A percentile compares a stretch with the other conserved stretches of the same genome.
Conservation (phyloP, 2,113 vertebrate species). For the Phrynocephalus versicolor region DNA sequence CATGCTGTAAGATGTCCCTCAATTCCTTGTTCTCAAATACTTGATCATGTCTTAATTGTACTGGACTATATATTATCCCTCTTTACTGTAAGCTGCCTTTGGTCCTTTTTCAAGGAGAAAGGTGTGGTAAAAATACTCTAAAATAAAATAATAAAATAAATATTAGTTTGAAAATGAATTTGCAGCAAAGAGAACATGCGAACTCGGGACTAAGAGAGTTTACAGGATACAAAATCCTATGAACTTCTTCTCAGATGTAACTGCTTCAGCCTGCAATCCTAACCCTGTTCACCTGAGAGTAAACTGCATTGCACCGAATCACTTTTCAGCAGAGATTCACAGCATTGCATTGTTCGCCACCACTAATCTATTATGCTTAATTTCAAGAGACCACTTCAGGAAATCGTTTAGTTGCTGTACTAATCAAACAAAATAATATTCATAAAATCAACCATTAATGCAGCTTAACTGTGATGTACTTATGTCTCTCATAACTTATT, state of each 20-base stretch:
- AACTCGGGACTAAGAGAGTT: not conserved
- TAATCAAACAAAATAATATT: constrained; percentile 68
- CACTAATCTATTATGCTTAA: not conserved
- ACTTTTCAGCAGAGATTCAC: not conserved
- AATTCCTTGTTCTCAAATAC: too few species aligned
- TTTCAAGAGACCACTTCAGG: not conserved
- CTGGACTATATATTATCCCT: too few species aligned
- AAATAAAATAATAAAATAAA: too few species aligned
- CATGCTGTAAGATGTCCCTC: too few species aligned
- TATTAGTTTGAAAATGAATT: too few species aligned
- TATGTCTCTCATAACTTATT: constrained; percentile 16
- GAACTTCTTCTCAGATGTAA: not conserved
- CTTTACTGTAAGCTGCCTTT: too few species aligned
- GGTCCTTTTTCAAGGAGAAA: too few species aligned
- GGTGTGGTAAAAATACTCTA: too few species aligned
- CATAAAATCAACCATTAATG: constrained; percentile 50
- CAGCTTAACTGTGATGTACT: constrained; percentile 58
- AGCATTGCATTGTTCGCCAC: not conserved
- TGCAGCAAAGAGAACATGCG: too few species aligned
- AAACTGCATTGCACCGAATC: not conserved
- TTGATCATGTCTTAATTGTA: too few species aligned
- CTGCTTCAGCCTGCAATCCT: not conserved
- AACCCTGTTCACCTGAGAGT: not conserved
- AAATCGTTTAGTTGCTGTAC: constrained; percentile 20
- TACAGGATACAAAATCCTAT: not conserved